Percentiles rank a stretch among this genome's conserved stretches.
These are phyloP conservation scores for Diceros bicornis DNA, from an alignment of 2,797 vertebrate genomes.

Conservation along the genomic window DNA sequence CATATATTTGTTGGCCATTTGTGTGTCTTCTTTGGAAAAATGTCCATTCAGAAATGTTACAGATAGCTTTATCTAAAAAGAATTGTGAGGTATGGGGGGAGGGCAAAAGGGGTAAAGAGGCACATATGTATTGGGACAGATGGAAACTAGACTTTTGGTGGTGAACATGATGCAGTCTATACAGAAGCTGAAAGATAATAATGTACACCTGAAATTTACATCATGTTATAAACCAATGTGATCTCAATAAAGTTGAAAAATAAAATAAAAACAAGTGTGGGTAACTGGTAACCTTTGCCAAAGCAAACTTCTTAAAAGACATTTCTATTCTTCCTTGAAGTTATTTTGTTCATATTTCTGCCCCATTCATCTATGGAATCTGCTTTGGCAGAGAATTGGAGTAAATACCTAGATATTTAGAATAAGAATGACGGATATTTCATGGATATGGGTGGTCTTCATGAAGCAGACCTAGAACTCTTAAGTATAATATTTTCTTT, in stretches of 20 bases:
- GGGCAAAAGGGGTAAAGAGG: too few relatives aligned
- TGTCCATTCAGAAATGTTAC: neutral
- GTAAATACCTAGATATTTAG: neutral
- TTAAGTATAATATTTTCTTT: slow-evolving; percentile 40
- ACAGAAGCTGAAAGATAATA: too few relatives aligned
- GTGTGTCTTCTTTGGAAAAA: neutral
- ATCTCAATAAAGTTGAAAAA: too few relatives aligned
- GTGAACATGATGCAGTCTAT: too few relatives aligned
- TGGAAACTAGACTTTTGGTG: too few relatives aligned
- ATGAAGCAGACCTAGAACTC: neutral
- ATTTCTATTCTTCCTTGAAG: neutral
- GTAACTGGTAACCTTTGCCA: neutral
- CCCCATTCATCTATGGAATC: neutral
- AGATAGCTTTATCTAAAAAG: slow-evolving; percentile 3
- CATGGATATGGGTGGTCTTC: neutral
- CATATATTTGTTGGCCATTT: neutral
- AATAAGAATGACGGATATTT: neutral
- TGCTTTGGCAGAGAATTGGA: neutral
- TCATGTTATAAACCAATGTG: too few relatives aligned
- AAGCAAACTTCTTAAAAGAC: neutral
- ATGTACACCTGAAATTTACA: too few relatives aligned
- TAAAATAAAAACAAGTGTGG: neutral
- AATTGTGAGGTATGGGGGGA: neutral
- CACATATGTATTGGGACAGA: too few relatives aligned
- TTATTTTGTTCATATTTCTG: neutral